Conservation (phyloP, 2,113 vertebrate genomes). For the Cyprinus carpio region DNA sequence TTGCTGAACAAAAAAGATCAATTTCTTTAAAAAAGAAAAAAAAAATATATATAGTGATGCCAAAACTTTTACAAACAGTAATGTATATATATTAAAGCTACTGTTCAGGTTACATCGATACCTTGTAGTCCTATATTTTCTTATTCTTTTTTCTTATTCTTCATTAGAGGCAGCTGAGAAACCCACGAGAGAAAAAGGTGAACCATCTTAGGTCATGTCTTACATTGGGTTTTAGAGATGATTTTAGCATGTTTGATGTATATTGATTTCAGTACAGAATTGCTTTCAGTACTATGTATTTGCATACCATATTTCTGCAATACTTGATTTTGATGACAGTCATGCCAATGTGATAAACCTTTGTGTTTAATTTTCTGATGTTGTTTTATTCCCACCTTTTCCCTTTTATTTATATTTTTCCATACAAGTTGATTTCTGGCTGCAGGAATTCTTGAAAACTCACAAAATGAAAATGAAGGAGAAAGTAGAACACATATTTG, state of each 20-base stretch:
- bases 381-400: neutral
- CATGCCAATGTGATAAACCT: no score
- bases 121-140: neutral
- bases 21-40: no score
- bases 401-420: neutral
- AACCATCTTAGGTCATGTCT: neutral
- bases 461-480: constrained; percentile 4
- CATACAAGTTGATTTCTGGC: neutral
- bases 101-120: neutral
- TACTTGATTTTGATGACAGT: neutral
- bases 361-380: neutral
- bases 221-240: neutral
- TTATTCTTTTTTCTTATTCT: neutral
- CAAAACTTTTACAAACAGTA: no score
- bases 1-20: no score
- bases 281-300: neutral
- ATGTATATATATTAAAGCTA: no score
- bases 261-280: no score
- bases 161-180: neutral
- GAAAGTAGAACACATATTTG: neutral
- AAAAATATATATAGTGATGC: no score
- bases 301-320: neutral
- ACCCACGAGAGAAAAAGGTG: neutral
- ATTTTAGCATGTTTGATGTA: neutral
- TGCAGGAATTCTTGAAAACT: neutral